These are phyloP conservation scores for Agonopterix alstromeriana DNA, from an alignment of 2,888 invertebrate genomes.

Conservation along the genomic window DNA sequence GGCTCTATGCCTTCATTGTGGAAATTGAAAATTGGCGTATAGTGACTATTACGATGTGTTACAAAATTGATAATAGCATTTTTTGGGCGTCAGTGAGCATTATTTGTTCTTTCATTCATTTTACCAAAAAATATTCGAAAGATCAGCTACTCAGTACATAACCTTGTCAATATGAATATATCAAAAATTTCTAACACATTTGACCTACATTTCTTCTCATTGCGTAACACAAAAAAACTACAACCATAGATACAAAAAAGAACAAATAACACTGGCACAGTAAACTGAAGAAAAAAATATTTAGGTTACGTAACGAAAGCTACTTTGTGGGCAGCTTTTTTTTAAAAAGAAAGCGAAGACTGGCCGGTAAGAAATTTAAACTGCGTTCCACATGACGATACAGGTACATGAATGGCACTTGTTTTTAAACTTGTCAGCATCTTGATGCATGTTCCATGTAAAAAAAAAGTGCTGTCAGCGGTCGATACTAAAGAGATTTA, in stretches of 20 bases:
- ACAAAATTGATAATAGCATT: too few species aligned
- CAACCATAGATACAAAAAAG: constrained; percentile 15
- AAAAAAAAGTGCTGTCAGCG: too few species aligned
- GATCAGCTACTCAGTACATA: too few species aligned
- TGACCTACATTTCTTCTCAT: constrained; percentile 31
- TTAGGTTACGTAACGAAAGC: constrained; percentile 29
- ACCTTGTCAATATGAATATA: too few species aligned
- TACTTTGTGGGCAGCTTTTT: constrained; percentile 9
- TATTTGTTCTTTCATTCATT: too few species aligned
- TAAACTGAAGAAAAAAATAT: constrained; percentile 14
- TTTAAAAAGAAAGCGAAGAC: constrained; percentile 20
- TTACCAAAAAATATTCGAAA: too few species aligned
- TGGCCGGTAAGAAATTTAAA: constrained; percentile 10
- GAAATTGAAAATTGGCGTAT: too few species aligned
- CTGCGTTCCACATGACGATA: constrained; percentile 4
- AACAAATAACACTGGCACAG: constrained; percentile 13
- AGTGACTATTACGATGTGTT: too few species aligned
- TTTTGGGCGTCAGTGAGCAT: too few species aligned
- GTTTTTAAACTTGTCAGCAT: not conserved
- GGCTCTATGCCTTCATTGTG: too few species aligned
- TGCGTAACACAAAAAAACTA: constrained; percentile 24
- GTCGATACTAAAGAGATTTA: too few species aligned
- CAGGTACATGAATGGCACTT: not conserved
- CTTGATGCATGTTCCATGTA: too few species aligned
- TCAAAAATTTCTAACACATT: not conserved